Evolutionary conservation across 2,113 vertebrate genomes (phyloP).

Genomic region (Trematocara macrostoma): DNA sequence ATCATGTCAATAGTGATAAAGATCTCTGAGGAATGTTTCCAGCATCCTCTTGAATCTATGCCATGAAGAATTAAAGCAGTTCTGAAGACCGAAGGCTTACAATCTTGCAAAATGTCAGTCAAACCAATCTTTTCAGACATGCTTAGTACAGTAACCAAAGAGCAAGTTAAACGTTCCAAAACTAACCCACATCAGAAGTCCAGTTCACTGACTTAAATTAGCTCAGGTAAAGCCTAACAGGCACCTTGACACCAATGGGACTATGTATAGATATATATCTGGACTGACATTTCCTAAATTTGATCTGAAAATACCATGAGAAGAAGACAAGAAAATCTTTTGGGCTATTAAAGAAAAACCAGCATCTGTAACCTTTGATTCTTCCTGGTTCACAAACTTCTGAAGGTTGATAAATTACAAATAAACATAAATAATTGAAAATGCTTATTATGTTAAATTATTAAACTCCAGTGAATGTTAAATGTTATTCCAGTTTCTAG

Average conservation of each 20-base stretch:
- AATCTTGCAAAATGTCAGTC: background rate
- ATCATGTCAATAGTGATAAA: background rate
- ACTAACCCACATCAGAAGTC: background rate
- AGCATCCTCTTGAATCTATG: background rate
- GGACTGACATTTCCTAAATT: background rate
- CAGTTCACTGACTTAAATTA: background rate
- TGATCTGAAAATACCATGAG: background rate
- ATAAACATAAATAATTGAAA: background rate
- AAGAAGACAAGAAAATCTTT: background rate
- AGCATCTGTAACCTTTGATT: background rate
- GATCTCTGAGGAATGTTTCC: background rate
- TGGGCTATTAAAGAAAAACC: background rate
- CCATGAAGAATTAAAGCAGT: background rate
- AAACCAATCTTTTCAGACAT: background rate
- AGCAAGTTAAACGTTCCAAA: background rate
- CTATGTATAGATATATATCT: background rate
- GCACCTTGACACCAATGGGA: background rate
- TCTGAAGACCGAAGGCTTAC: background rate
- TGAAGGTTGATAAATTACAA: background rate
- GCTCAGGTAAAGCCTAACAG: background rate
- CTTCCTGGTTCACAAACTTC: background rate
- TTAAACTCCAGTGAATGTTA: accelerated
- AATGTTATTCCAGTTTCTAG: background rate
- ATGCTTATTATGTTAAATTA: background rate
- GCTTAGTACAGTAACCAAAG: background rate